phyloP scores from a whole-genome alignment of 2,888 invertebrate species.

The Dilophus febrilis region DNA sequence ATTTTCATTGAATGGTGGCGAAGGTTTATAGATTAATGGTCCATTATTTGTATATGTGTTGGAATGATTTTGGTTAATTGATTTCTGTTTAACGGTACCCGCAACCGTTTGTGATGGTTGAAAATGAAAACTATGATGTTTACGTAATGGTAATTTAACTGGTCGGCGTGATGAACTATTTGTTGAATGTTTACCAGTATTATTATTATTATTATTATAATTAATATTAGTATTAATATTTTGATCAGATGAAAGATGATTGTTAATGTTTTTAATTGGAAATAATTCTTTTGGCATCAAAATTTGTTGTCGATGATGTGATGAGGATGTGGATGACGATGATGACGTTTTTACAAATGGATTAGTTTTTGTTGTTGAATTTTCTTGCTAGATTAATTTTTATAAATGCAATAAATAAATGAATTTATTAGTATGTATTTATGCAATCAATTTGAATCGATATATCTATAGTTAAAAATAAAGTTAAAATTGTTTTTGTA shows the following conservation, averaged over 20 bases:
- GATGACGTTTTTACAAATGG: slow-evolving; percentile 25
- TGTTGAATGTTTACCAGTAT: no score
- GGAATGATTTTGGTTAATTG: slow-evolving; percentile 3
- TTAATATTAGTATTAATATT: slow-evolving; percentile 10
- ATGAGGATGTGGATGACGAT: no score
- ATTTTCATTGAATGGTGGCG: slow-evolving; percentile 24
- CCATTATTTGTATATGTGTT: slow-evolving; percentile 14
- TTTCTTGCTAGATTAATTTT: slow-evolving; percentile 13
- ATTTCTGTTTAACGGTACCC: slow-evolving; percentile 15
- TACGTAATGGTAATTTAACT: slow-evolving; percentile 25
- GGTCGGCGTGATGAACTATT: slow-evolving; percentile 13
- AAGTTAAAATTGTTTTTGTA: no score
- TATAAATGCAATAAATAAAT: no score
- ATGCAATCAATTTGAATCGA: no score
- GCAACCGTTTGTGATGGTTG: slow-evolving; percentile 25
- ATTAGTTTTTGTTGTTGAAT: slow-evolving; percentile 18
- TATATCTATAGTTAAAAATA: no score
- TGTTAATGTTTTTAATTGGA: slow-evolving; percentile 4
- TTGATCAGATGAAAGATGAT: no score
- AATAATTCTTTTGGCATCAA: slow-evolving; percentile 16
- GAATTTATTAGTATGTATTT: slow-evolving; percentile 4
- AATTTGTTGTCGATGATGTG: slow-evolving; percentile 19
- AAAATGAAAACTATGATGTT: slow-evolving; percentile 31
- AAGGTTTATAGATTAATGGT: slow-evolving; percentile 19
- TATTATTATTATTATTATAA: background rate